Base-by-base conservation (phyloP, 53 echinoderm and acorn worm species). In the Henricia sp. region DNA sequence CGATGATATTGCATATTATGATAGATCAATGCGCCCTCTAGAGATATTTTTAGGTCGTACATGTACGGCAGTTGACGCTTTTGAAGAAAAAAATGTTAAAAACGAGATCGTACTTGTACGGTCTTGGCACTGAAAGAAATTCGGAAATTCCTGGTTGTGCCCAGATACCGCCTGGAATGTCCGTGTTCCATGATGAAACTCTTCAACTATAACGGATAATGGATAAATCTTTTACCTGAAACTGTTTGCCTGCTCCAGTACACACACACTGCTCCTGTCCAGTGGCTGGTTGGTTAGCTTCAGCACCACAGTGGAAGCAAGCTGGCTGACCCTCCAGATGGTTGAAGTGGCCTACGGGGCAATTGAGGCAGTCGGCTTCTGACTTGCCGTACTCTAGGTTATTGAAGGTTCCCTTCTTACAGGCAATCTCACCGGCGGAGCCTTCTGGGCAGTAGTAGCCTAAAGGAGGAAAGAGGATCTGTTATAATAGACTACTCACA, bases 391-490 rank as follows among this genome's bases (percentile, higher is more conserved):
- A 92, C 74, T 90, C 75, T 12, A 52, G 19, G 14, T 86, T 73
- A 35, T 83, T 84, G 87, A 80, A 94, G 11, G 85, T 74, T 17
- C 90, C 99, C 1, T 67, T 38, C 0, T 82, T 67, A 50, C 99
- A 97, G 2, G 92, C 52, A 0, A 82, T 63, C 16, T 92, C 82
- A 29, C 51, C 55, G 17, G 83, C 82, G 8, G 94, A 92, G n/a
- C 90, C 90, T 64, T 85, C 87, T 8, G 94, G 94, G 48, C 94
- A 94, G 86, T 91, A 94, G 74, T 96, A 96, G 29, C 97, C 97
- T 90, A 40, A 8, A 27, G 52, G 42, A 37, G 26, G 9, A 64
- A 8, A 30, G 12, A 35, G 19, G 3, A 27, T 14, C 8, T 46
- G 14, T n/a, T n/a, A n/a, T n/a, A n/a, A n/a, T n/a, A n/a, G n/a